Evolutionary conservation across 1,140 invertebrate species (phyloP).

Genomic region (Trialeurodes vaporariorum): DNA sequence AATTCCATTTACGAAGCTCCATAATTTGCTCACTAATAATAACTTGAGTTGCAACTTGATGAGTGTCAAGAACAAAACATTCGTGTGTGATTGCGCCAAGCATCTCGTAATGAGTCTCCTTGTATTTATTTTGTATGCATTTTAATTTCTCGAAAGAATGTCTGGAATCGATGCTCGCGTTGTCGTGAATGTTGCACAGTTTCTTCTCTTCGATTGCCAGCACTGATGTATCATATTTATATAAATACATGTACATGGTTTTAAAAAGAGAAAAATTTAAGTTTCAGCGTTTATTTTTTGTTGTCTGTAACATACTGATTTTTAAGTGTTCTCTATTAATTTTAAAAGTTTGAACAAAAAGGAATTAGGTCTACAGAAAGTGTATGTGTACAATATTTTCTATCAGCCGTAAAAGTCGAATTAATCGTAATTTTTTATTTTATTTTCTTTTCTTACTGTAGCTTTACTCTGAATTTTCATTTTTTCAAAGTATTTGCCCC

Average conservation of each 20-base stretch:
- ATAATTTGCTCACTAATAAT: too few relatives aligned
- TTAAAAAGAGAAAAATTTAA: neutral
- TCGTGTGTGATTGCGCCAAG: too few relatives aligned
- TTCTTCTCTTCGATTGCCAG: neutral
- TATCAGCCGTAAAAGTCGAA: neutral
- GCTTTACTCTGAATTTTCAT: neutral
- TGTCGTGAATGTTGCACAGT: too few relatives aligned
- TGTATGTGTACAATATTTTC: slow-evolving; percentile 1
- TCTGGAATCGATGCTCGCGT: too few relatives aligned
- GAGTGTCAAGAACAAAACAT: too few relatives aligned
- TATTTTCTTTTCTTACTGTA: neutral
- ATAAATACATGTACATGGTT: slow-evolving; percentile 1
- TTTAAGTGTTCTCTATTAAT: slow-evolving; percentile 1
- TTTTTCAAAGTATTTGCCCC: neutral
- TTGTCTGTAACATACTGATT: neutral
- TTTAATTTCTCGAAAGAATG: neutral
- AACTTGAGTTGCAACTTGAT: too few relatives aligned
- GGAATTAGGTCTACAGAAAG: neutral
- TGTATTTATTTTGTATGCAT: too few relatives aligned
- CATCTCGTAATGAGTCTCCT: too few relatives aligned
- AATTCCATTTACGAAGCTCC: too few relatives aligned
- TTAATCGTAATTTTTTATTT: neutral
- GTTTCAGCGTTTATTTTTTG: neutral
- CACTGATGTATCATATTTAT: neutral
- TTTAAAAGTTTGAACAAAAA: slow-evolving; percentile 1